phyloP scores from a whole-genome alignment of 2,888 invertebrate genomes.

The Horisme vitalbata region DNA sequence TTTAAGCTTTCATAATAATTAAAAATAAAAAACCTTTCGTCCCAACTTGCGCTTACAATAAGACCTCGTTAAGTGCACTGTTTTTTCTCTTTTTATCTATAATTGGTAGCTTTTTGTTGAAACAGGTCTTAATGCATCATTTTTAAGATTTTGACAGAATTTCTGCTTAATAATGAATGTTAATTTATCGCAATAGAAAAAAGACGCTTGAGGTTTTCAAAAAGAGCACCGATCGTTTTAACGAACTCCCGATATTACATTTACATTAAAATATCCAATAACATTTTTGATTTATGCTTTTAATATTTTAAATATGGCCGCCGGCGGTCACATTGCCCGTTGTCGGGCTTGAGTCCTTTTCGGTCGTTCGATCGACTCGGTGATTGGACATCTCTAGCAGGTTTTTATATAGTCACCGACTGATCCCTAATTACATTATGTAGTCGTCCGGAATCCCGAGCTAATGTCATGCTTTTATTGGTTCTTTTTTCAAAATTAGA shows the following conservation, averaged over 20 bases:
- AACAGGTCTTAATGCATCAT: conserved; percentile 36
- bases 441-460: conserved; percentile 51
- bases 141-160: conserved; percentile 22
- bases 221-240: conserved; percentile 39
- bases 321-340: conserved; percentile 58
- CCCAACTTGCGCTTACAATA: conserved; percentile 57
- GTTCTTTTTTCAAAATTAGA: conserved; percentile 44
- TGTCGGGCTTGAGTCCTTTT: conserved; percentile 51
- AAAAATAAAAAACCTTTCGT: conserved; percentile 52
- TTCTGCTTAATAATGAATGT: conserved; percentile 40
- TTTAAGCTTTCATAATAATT: conserved; percentile 71
- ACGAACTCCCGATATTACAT: conserved; percentile 56
- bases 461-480: conserved; percentile 51
- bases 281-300: conserved; percentile 74
- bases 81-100: conserved; percentile 53
- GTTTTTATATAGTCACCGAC: conserved; percentile 54
- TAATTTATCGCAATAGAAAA: conserved; percentile 44
- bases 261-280: conserved; percentile 74
- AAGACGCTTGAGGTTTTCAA: conserved; percentile 39
- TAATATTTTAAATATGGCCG: conserved; percentile 77
- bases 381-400: conserved; percentile 64
- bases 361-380: conserved; percentile 51
- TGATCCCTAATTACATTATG: conserved; percentile 72
- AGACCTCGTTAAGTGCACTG: conserved; percentile 67
- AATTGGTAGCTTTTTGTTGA: conserved; percentile 52